A percentile compares a stretch with the other conserved stretches of the same genome.
phyloP scores from a whole-genome alignment of 2,888 invertebrate species.

The Subacronicta megacephala region DNA sequence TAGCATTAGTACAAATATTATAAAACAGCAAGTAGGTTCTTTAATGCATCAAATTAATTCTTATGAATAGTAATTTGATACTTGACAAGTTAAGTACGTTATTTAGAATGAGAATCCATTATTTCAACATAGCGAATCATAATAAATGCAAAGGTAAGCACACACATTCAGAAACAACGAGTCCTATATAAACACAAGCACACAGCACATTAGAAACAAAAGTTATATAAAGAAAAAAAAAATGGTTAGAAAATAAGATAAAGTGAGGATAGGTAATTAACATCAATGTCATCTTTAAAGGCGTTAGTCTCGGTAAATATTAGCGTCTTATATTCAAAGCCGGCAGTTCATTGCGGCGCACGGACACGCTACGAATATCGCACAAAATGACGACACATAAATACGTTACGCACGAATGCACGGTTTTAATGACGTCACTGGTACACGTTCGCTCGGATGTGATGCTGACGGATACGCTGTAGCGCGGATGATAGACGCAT shows the following conservation, averaged over 20 bases:
- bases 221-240: conserved; percentile 34
- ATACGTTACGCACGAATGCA: not conserved
- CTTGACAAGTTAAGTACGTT: no score
- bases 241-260: conserved; percentile 45
- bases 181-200: not conserved
- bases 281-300: conserved; percentile 51
- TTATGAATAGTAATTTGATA: no score
- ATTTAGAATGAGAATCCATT: no score
- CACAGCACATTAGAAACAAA: not conserved
- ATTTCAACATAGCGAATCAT: no score
- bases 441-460: no score
- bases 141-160: no score
- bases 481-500: no score
- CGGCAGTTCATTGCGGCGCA: not conserved
- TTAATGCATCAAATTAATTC: no score
- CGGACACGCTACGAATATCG: not conserved
- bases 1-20: no score
- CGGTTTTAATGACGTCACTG: not conserved
- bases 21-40: no score
- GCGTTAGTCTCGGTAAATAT: conserved; percentile 46
- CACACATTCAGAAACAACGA: no score
- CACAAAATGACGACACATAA: not conserved
- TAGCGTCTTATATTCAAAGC: conserved; percentile 31
- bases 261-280: conserved; percentile 47
- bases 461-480: not conserved